Conservation (phyloP, 2,113 vertebrate genomes). For the Panurus biarmicus region DNA sequence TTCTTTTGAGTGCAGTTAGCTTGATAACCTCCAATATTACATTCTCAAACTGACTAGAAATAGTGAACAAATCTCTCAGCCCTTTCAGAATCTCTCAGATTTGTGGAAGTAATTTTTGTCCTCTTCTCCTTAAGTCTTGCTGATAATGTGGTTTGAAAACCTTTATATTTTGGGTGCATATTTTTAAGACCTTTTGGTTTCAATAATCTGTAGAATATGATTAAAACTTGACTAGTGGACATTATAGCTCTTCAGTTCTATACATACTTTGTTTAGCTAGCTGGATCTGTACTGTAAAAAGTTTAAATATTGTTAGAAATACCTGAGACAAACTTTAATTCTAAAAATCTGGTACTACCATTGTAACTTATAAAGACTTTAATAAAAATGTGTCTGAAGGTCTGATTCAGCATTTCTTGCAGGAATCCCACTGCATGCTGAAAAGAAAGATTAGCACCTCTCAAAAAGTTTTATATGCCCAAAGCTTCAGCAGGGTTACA, state of each 20-base stretch:
- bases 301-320: neutral
- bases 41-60: neutral
- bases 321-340: neutral
- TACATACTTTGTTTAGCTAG: neutral
- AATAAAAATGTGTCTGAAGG: neutral
- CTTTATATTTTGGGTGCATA: neutral
- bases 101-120: neutral
- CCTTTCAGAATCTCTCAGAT: neutral
- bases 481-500: neutral
- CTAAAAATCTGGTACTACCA: neutral
- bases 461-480: neutral
- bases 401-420: neutral
- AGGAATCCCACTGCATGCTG: neutral
- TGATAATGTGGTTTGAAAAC: neutral
- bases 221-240: neutral
- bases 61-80: neutral
- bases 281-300: neutral
- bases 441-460: neutral
- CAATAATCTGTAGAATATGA: neutral
- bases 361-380: neutral
- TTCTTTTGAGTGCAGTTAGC: neutral
- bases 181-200: neutral
- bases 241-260: neutral
- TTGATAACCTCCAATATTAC: neutral
- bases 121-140: neutral